Conservation (phyloP, 2,797 vertebrate species). For the Arctocebus calabarensis region DNA sequence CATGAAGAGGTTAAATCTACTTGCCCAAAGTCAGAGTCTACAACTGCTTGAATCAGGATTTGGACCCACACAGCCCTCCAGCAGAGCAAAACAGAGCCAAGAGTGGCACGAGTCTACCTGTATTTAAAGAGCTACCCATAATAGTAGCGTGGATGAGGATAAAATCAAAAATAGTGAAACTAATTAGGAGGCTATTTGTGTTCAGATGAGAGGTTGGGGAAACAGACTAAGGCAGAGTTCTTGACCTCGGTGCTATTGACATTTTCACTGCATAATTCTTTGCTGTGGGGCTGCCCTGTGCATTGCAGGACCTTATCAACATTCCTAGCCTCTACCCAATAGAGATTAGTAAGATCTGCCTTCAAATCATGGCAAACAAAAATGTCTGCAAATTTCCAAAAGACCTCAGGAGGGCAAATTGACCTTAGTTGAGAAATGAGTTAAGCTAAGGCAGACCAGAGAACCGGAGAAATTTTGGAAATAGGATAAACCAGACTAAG, state of each 20-base stretch:
- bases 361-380: neutral
- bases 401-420: neutral
- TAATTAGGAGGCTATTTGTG: neutral
- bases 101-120: neutral
- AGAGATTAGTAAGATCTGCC: neutral
- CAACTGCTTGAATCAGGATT: neutral
- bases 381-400: neutral
- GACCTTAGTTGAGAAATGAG: neutral
- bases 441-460: neutral
- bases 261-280: neutral
- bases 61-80: neutral
- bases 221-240: neutral
- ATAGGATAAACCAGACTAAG: neutral
- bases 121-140: neutral
- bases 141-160: neutral
- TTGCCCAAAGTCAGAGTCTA: neutral
- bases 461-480: neutral
- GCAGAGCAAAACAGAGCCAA: neutral
- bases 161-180: neutral
- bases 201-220: neutral
- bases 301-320: neutral
- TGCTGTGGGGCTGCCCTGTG: neutral
- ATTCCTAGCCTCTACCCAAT: neutral
- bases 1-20: neutral
- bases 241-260: neutral